Evolutionary conservation across 2,797 vertebrate genomes (phyloP).

Genomic region (Limosa lapponica): DNA sequence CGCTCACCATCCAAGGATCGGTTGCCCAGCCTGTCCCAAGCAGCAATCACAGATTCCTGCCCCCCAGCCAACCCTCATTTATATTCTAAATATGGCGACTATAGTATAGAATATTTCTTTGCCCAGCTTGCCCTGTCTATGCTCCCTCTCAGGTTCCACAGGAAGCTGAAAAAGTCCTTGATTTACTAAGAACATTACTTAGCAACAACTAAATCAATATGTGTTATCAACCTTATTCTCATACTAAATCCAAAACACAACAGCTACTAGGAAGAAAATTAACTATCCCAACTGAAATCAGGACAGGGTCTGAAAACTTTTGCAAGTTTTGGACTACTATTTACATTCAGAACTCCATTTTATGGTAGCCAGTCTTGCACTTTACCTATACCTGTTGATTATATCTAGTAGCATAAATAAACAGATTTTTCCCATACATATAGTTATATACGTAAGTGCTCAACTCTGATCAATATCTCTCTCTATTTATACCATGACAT

Average conservation of each 20-base stretch:
- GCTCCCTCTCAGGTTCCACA: neutral
- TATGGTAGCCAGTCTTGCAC: neutral
- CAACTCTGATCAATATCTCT: neutral
- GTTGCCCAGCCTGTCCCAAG: neutral
- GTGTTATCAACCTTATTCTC: neutral
- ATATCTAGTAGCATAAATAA: neutral
- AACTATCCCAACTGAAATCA: neutral
- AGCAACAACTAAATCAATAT: neutral
- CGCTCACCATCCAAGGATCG: neutral
- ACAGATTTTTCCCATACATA: neutral
- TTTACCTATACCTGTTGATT: neutral
- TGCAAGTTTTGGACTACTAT: neutral
- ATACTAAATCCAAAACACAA: neutral
- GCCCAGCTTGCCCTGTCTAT: neutral
- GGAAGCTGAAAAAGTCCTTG: neutral
- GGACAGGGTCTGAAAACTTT: neutral
- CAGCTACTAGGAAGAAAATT: neutral
- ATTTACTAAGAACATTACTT: neutral
- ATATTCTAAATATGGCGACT: no score
- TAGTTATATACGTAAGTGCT: accelerated
- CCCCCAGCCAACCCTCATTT: neutral
- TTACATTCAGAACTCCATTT: neutral
- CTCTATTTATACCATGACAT: accelerated
- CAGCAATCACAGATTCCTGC: neutral
- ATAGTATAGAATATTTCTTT: neutral